Conservation (phyloP, 2,888 invertebrate genomes). For the Peribatodes rhomboidaria region DNA sequence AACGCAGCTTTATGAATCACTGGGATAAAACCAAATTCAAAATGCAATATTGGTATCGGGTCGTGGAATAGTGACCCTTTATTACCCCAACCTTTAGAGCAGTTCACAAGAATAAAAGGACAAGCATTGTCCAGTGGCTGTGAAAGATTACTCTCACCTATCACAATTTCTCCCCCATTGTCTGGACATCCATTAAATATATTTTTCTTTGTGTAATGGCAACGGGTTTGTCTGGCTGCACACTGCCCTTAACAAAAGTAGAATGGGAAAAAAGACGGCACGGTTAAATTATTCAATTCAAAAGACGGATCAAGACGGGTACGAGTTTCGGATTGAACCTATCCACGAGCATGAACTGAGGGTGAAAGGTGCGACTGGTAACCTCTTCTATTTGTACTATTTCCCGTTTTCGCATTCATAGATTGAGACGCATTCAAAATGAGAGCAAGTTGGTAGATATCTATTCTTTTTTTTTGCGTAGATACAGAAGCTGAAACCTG, state of each 20-base stretch:
- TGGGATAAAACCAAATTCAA: slow-evolving; percentile 68
- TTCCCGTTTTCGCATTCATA: slow-evolving; percentile 42
- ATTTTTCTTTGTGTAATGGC: slow-evolving; percentile 69
- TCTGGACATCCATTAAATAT: slow-evolving; percentile 79
- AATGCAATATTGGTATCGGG: slow-evolving; percentile 59
- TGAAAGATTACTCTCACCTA: slow-evolving; percentile 84
- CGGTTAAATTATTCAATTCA: slow-evolving; percentile 74
- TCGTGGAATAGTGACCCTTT: slow-evolving; percentile 70
- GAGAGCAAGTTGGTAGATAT: slow-evolving; percentile 26
- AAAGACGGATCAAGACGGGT: slow-evolving; percentile 69
- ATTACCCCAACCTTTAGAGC: slow-evolving; percentile 73
- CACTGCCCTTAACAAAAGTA: slow-evolving; percentile 65
- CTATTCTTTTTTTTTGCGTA: slow-evolving; percentile 33
- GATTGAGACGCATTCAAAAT: slow-evolving; percentile 31
- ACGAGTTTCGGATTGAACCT: slow-evolving; percentile 47
- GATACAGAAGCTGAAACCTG: slow-evolving; percentile 40
- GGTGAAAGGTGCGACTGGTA: slow-evolving; percentile 45
- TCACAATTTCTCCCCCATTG: slow-evolving; percentile 84
- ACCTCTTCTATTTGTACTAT: slow-evolving; percentile 46
- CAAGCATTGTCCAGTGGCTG: slow-evolving; percentile 71
- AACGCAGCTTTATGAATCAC: slow-evolving; percentile 49
- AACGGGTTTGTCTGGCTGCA: slow-evolving; percentile 80
- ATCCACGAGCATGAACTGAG: slow-evolving; percentile 37
- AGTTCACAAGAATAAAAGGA: slow-evolving; percentile 69
- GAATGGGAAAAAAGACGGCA: slow-evolving; percentile 77